Percentiles rank a stretch among this genome's conserved stretches.
phyloP scores from a whole-genome alignment of 1,140 invertebrate genomes.

The Drosophila biarmipes region DNA sequence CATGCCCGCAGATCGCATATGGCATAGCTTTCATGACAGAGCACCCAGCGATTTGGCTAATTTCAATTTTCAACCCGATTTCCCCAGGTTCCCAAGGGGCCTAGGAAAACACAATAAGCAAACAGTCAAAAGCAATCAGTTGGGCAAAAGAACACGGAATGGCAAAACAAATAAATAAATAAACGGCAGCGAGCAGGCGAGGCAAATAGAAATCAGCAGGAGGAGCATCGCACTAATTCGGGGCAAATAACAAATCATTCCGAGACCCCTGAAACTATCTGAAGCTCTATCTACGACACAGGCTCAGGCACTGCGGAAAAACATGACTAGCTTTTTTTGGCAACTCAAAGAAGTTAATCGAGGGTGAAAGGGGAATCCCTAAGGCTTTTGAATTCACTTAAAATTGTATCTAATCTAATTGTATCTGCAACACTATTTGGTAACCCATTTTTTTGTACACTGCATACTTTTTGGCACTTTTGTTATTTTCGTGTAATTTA shows the following conservation, averaged over 20 bases:
- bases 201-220: slow-evolving; percentile 37
- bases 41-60: slow-evolving; percentile 48
- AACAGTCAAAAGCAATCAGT: slow-evolving; percentile 71
- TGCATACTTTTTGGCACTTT: too few relatives aligned
- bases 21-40: not conserved
- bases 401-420: too few relatives aligned
- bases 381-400: too few relatives aligned
- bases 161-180: slow-evolving; percentile 44
- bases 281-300: slow-evolving; percentile 30
- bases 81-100: slow-evolving; percentile 6
- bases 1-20: not conserved
- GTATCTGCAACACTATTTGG: too few relatives aligned
- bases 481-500: too few relatives aligned
- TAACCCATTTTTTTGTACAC: too few relatives aligned
- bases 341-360: too few relatives aligned
- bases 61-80: slow-evolving; percentile 77
- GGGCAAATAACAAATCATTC: slow-evolving; percentile 80
- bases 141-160: slow-evolving; percentile 47
- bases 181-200: slow-evolving; percentile 13
- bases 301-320: slow-evolving; percentile 12
- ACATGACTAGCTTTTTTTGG: too few relatives aligned
- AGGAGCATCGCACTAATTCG: slow-evolving; percentile 68
- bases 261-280: slow-evolving; percentile 39
- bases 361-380: too few relatives aligned
- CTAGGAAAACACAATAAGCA: slow-evolving; percentile 29